Evolutionary conservation across 2,113 vertebrate species (phyloP).

Genomic region (Sprattus sprattus): DNA sequence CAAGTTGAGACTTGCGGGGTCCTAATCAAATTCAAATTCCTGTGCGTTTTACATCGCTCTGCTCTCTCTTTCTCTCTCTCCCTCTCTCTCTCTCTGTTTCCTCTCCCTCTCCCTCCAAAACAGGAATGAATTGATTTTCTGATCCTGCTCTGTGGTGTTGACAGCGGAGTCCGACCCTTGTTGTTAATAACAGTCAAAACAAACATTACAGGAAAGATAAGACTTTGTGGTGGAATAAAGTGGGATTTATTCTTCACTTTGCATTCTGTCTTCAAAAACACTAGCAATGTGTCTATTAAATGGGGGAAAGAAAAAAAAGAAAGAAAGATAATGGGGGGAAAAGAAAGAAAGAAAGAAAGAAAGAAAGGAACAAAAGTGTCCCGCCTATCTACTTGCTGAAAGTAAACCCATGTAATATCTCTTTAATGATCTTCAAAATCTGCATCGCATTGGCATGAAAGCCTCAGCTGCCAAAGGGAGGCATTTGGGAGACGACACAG

Average conservation of each 20-base stretch:
- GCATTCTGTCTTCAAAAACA: not conserved
- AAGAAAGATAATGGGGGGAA: not conserved
- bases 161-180: not conserved
- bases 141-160: not conserved
- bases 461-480: conserved; percentile 45
- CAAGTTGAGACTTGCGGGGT: not conserved
- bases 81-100: not conserved
- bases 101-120: not conserved
- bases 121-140: not conserved
- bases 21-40: not conserved
- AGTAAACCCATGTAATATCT: conserved; percentile 49
- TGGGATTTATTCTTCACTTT: not conserved
- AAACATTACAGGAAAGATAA: not conserved
- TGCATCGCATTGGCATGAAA: conserved; percentile 50
- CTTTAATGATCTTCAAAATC: conserved; percentile 54
- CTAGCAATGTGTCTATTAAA: not conserved
- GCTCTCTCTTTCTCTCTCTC: not conserved
- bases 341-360: not conserved
- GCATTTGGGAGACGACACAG: conserved; percentile 54
- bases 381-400: conserved; percentile 41
- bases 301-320: not conserved
- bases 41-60: not conserved
- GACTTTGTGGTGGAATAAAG: not conserved
- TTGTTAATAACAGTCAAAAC: not conserved
- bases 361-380: conserved; percentile 15